Evolutionary conservation across 2,888 invertebrate genomes (phyloP), one percentile per base, ranked within the genome.

Genomic region (Nebria brevicollis): DNA sequence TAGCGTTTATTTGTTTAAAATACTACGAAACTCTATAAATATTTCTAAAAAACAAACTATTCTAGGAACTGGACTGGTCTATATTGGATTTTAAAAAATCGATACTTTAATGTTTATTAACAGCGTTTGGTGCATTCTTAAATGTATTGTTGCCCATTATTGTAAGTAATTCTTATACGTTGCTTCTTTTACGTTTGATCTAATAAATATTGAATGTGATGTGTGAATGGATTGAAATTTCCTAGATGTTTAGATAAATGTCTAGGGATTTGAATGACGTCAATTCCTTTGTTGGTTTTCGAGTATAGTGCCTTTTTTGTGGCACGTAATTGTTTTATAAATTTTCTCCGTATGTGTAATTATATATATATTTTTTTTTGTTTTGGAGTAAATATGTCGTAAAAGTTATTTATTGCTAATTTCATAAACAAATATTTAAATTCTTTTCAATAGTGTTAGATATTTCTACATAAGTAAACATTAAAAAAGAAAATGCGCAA

Each of bases 61-160:
- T 34, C 34, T 5, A 34, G 4, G 2, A 4, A 34, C 5, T 34
- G 34, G 34, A 34, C 1, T 34, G 34, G 4, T 34, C 5, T 34
- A 4, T 34, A 34, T 34, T 34, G 34, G 34, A 2, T 34, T 34
- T 34, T 4, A 34, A 34, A 13, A 13, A 8, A 54, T 54, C 13
- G 54, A 54, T 54, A 11, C 13, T 54, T 54, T 15, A 70, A 70
- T 26, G 70, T 70, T 11, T 70, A 70, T 20, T 11, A 68, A 68
- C 5, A 34, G 34, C 34, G 34, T 15, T 68, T 68, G 68, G 25
- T 68, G 25, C 25, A 25, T 25, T 70, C 26, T 54, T 54, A 70
- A 70, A 79, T 79, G 79, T 79, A 79, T 74, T 79, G 79, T 74
- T 79, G 79, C 25, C 43, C 74, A 66, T 43, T 79, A 25, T 26